These are phyloP conservation scores for Neelides folsomi DNA, from an alignment of 2,888 invertebrate species.

Conservation along the genomic window DNA sequence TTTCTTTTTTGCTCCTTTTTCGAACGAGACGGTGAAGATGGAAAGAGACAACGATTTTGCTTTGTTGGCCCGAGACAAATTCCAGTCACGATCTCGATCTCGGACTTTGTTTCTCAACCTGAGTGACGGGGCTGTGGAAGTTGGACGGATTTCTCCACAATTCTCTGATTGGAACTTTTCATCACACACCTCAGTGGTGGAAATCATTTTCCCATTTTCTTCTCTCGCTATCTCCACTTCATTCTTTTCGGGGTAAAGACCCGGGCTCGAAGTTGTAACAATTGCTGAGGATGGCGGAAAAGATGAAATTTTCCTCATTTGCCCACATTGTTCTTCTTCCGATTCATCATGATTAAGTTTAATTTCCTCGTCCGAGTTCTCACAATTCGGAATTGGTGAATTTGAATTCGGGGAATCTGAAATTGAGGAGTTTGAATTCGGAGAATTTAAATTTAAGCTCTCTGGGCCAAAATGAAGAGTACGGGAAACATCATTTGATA, in stretches of 20 bases:
- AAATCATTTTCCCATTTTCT: background rate
- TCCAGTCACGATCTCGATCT: conserved; percentile 22
- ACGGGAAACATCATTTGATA: background rate
- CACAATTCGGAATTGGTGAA: conserved; percentile 3
- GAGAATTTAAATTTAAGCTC: background rate
- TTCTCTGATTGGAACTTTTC: background rate
- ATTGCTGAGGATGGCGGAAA: too few species aligned
- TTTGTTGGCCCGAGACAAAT: conserved; percentile 6
- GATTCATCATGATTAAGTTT: too few species aligned
- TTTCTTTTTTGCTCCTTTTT: conserved; percentile 69
- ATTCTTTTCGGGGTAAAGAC: too few species aligned
- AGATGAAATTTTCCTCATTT: too few species aligned
- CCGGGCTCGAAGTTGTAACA: too few species aligned
- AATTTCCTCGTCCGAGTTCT: background rate
- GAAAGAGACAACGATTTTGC: conserved; percentile 26
- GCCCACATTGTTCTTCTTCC: too few species aligned
- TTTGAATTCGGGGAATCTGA: background rate
- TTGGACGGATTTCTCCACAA: background rate
- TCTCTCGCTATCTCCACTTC: too few species aligned
- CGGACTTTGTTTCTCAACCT: conserved; percentile 16
- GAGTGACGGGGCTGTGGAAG: conserved; percentile 12
- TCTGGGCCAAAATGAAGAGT: background rate
- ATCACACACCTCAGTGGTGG: background rate
- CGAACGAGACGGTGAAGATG: conserved; percentile 35
- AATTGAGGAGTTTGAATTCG: background rate